Percentiles rank a stretch among this genome's conserved stretches.
phyloP scores from a whole-genome alignment of 2,888 invertebrate genomes.

The Disparrhopalites patrizii region DNA sequence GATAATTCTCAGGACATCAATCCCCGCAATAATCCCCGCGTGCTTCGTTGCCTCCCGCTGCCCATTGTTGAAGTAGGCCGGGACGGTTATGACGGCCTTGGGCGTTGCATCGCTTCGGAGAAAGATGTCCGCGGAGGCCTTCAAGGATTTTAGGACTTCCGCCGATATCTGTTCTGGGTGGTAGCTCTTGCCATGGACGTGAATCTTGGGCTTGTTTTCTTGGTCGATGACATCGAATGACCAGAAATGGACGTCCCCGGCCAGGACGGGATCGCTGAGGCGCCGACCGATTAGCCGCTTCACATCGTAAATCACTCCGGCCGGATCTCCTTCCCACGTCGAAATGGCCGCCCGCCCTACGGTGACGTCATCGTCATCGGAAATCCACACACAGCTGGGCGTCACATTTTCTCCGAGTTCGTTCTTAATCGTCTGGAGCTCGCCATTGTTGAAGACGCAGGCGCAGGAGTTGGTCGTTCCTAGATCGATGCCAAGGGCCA shows the following conservation, averaged over 20 bases:
- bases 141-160: slow-evolving; percentile 79
- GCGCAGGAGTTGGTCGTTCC: slow-evolving; percentile 8
- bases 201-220: slow-evolving; percentile 54
- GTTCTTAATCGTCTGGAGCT: slow-evolving; percentile 20
- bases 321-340: not conserved
- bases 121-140: slow-evolving; percentile 82
- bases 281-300: slow-evolving; percentile 89
- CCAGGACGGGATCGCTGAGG: slow-evolving; percentile 81
- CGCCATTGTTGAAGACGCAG: not conserved
- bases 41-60: slow-evolving; percentile 71
- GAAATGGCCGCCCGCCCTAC: slow-evolving; percentile 8
- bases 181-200: slow-evolving; percentile 55
- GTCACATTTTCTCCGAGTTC: slow-evolving; percentile 1
- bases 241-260: slow-evolving; percentile 90
- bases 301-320: slow-evolving; percentile 61
- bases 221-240: slow-evolving; percentile 82
- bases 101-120: slow-evolving; percentile 73
- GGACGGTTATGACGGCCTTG: slow-evolving; percentile 74
- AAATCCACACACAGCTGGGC: slow-evolving; percentile 27
- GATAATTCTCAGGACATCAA: slow-evolving; percentile 83
- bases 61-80: slow-evolving; percentile 69
- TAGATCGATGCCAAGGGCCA: too few species aligned
- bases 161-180: slow-evolving; percentile 61
- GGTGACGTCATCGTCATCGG: not conserved
- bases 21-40: slow-evolving; percentile 73